Evolutionary conservation across 2,797 vertebrate species (phyloP).

Genomic region (Huso huso): DNA sequence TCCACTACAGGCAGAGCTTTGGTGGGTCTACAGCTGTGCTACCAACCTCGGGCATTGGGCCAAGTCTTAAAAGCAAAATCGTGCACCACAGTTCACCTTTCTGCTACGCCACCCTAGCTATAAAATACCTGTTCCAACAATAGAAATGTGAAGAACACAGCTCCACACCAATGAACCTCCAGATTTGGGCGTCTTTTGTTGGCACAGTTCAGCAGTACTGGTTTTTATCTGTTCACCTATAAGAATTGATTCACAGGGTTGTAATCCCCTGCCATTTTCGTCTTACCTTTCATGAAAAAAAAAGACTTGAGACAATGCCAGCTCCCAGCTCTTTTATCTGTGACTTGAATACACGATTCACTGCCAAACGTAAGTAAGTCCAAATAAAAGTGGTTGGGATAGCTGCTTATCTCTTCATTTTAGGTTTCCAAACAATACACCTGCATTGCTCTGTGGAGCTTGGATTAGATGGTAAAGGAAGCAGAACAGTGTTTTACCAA

Average conservation of each 20-base stretch:
- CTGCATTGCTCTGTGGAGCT: conserved; percentile 3
- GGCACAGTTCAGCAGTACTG: background rate
- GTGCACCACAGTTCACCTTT: background rate
- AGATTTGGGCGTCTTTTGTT: background rate
- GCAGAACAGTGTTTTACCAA: conserved; percentile 5
- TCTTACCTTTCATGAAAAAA: conserved; percentile 24
- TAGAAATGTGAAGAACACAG: background rate
- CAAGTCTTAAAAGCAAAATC: background rate
- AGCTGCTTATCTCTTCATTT: conserved; percentile 13
- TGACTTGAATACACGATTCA: conserved; percentile 32
- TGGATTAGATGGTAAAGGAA: conserved; percentile 10
- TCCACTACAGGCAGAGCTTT: background rate
- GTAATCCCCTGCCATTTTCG: conserved; percentile 26
- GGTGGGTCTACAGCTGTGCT: background rate
- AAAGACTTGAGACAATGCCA: conserved; percentile 26
- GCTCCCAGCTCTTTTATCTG: conserved; percentile 28
- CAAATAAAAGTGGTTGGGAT: conserved; percentile 17
- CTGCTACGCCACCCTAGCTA: background rate
- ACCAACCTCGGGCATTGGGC: background rate
- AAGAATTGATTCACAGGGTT: conserved; percentile 32
- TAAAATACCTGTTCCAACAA: background rate
- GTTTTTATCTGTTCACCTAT: conserved; percentile 18
- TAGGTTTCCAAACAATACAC: conserved; percentile 1
- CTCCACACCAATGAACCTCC: background rate
- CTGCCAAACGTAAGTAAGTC: conserved; percentile 26